Base-by-base conservation (phyloP, 2,888 invertebrate genomes). In the Amphimallon solstitiale region DNA sequence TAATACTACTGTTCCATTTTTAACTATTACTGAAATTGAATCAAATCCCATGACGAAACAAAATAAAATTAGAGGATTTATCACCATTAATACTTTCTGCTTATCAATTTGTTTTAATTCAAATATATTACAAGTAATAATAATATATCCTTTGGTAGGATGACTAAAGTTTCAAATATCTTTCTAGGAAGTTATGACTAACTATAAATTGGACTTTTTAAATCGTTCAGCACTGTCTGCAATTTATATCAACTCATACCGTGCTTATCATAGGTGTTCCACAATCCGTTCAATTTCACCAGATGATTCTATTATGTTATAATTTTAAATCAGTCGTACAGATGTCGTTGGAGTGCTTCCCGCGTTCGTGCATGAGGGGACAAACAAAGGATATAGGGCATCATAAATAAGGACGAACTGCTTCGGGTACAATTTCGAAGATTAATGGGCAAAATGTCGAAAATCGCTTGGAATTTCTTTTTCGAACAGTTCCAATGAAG, bases 401-500 rank as follows among this genome's bases (percentile, higher is more conserved):
- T 40, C 12, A 40, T 56, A 40, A 56, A 56, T 56, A 23, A 40
- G 56, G 40, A 56, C 56, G 15, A 43, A 9, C 23, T 21, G 56
- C 56, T 37, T 40, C 56, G 29, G 29, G 56, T 56, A 40, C 43
- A 15, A 40, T 40, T 56, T 56, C 40, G 56, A 56, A 56, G 23
- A 56, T 56, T 56, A 56, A 43, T 43, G 56, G 56, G 43, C 56
- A 43, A 56, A 56, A 56, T 43, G 21, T 56, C 19, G 56, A 56
- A 56, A 56, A 56, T 21, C 14, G 19, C 19, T 38, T 40, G 54
- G 14, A 56, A 23, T 34, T 51, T 17, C 29, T 29, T 51, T 51
- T 51, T 51, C 34, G 51, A 34, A 51, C 51, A 34, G 9, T 29
- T 51, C 51, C 34, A 29, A 51, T 51, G 34, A 34, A 51, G 14